phyloP scores from a whole-genome alignment of 53 echinoderm and acorn worm genomes.

The Temnopleurus reevesii region DNA sequence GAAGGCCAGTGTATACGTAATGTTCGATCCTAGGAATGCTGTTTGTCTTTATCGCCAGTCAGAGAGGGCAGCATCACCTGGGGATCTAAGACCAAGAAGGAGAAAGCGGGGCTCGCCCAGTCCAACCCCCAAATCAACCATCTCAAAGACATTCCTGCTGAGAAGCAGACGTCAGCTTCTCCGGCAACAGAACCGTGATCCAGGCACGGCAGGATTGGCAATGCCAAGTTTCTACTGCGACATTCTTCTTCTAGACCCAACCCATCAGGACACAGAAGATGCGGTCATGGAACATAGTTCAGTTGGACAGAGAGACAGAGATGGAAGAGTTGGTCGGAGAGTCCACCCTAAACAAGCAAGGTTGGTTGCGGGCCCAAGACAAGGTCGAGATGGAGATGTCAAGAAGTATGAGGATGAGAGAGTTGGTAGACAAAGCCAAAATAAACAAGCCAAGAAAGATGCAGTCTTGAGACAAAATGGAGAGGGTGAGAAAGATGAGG shows the following conservation, averaged over 20 bases:
- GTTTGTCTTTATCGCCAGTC: background rate
- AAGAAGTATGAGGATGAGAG: too few species aligned
- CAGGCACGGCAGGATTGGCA: background rate
- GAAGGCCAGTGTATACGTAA: slow-evolving; percentile 19
- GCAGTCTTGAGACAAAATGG: background rate
- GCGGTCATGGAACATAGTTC: background rate
- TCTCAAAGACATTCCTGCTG: background rate
- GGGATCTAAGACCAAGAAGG: background rate
- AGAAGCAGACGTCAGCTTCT: slow-evolving; percentile 20
- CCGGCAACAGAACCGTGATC: background rate
- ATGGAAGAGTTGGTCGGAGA: too few species aligned
- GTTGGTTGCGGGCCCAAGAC: too few species aligned
- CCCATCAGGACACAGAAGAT: background rate
- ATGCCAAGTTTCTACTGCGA: slow-evolving; percentile 39
- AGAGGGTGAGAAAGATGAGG: background rate
- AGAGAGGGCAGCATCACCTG: background rate
- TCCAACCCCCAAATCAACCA: background rate
- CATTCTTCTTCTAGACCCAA: background rate
- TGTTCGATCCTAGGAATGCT: slow-evolving; percentile 20
- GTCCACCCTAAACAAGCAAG: too few species aligned
- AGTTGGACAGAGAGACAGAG: background rate
- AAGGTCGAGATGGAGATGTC: background rate
- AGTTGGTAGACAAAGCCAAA: too few species aligned
- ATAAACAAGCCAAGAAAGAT: slow-evolving; percentile 4
- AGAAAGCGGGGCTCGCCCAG: slow-evolving; percentile 26